A percentile compares a stretch with the other conserved stretches of the same genome.
Conservation (phyloP, 2,888 invertebrate species). For the Ischnura elegans region DNA sequence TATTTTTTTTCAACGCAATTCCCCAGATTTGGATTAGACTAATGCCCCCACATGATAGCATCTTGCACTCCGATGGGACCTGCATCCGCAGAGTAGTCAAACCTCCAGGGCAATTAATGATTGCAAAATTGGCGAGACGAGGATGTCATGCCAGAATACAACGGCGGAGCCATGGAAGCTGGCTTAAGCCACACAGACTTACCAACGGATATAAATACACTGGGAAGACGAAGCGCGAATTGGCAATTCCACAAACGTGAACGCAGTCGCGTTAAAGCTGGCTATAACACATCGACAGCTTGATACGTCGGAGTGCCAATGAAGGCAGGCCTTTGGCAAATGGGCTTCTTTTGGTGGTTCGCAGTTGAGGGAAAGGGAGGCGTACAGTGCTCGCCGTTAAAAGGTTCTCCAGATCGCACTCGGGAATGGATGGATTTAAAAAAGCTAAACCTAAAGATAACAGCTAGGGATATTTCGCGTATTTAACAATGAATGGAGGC, state of each 20-base stretch:
- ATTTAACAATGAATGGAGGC: no score
- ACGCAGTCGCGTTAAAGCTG: background rate
- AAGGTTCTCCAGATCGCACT: background rate
- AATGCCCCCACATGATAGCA: no score
- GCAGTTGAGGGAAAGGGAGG: background rate
- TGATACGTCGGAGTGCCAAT: background rate
- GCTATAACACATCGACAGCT: background rate
- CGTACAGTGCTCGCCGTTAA: background rate
- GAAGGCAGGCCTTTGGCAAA: background rate
- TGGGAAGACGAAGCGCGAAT: background rate
- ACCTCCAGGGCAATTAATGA: no score
- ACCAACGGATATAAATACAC: conserved; percentile 2
- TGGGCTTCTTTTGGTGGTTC: no score
- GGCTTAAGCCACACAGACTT: background rate
- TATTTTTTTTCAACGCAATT: no score
- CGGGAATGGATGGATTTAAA: background rate
- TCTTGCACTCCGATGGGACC: no score
- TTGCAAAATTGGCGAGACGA: no score
- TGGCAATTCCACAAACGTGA: background rate
- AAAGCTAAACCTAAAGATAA: no score
- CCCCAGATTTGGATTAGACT: no score
- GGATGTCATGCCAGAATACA: background rate
- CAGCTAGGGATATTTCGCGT: no score
- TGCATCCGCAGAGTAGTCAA: no score
- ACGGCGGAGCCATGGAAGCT: background rate